phyloP scores from a whole-genome alignment of 2,113 vertebrate species.

The Lates calcarifer region DNA sequence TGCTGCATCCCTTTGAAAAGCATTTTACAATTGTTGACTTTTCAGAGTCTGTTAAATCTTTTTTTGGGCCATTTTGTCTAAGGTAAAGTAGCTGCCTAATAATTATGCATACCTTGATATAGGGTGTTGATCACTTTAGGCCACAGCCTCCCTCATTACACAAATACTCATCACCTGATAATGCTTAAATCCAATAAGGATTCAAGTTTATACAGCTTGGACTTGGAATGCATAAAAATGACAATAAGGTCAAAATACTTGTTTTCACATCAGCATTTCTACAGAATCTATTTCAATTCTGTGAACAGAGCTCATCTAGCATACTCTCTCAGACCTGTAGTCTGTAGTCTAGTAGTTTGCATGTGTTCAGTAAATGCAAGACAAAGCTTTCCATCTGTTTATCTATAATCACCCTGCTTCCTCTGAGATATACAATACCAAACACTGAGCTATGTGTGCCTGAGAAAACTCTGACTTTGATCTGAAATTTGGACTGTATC shows the following conservation, averaged over 20 bases:
- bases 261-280: slow-evolving; percentile 23
- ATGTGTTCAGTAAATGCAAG: slow-evolving; percentile 16
- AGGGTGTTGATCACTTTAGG: not conserved
- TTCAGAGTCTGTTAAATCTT: not conserved
- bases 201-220: not conserved
- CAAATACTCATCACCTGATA: not conserved
- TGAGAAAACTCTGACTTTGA: slow-evolving; percentile 38
- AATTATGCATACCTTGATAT: not conserved
- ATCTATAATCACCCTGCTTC: slow-evolving; percentile 42
- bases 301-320: slow-evolving; percentile 6
- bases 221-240: not conserved
- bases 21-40: slow-evolving; percentile 1
- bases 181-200: not conserved
- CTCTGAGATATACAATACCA: slow-evolving; percentile 29
- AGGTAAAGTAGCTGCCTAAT: slow-evolving; percentile 13
- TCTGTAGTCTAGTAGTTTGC: not conserved
- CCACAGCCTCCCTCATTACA: not conserved
- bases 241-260: not conserved
- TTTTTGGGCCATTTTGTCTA: not conserved
- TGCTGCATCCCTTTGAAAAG: not conserved
- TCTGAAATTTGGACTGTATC: slow-evolving; percentile 33
- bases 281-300: slow-evolving; percentile 2
- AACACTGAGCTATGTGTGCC: slow-evolving; percentile 6
- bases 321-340: not conserved
- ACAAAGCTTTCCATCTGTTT: slow-evolving; percentile 60